Evolutionary conservation across 1,140 invertebrate genomes (phyloP).

Genomic region (Cotesia typhae): DNA sequence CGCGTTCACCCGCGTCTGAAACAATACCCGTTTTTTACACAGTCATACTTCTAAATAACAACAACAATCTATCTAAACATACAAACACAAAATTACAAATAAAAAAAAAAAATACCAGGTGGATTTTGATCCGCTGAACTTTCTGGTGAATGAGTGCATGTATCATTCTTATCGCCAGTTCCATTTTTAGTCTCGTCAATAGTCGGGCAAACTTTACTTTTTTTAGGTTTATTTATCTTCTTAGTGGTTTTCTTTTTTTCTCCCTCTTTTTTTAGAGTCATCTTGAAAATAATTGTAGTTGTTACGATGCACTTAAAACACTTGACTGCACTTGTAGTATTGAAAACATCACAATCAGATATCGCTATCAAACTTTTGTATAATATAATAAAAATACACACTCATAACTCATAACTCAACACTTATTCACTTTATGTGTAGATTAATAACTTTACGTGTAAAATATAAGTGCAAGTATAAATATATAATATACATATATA

Average conservation of each 20-base stretch:
- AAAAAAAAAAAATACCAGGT: neutral
- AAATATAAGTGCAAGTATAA: neutral
- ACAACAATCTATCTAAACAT: too few species aligned
- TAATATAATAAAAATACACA: neutral
- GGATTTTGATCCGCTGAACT: neutral
- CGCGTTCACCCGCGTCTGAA: neutral
- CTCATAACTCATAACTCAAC: too few species aligned
- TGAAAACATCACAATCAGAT: conserved; percentile 5
- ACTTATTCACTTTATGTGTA: too few species aligned
- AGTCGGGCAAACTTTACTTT: conserved; percentile 26
- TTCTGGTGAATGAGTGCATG: neutral
- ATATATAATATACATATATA: neutral
- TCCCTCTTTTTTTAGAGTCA: conserved; percentile 50
- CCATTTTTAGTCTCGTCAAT: conserved; percentile 3
- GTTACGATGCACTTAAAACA: neutral
- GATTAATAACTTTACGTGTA: neutral
- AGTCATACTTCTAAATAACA: too few species aligned
- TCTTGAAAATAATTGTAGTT: conserved; percentile 36
- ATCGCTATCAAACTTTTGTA: neutral
- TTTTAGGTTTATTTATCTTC: conserved; percentile 33
- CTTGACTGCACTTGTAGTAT: conserved; percentile 3
- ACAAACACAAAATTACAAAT: too few species aligned
- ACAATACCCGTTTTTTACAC: conserved; percentile 1
- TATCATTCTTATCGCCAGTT: neutral
- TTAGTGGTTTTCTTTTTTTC: conserved; percentile 41